Evolutionary conservation across 2,797 vertebrate genomes (phyloP), one percentile per base, ranked within the genome.

Genomic region (Pteropus rufus): DNA sequence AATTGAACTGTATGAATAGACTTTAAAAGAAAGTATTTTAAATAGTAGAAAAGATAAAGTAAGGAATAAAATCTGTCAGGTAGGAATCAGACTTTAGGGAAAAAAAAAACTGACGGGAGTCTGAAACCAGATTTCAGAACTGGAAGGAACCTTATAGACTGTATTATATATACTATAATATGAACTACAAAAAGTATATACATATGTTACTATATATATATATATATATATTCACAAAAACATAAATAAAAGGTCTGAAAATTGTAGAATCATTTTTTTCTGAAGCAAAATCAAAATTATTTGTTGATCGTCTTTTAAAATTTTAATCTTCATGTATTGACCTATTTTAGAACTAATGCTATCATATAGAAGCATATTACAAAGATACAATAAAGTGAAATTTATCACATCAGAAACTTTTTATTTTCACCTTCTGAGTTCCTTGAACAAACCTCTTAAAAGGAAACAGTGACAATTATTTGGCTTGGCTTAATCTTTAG

Each of bases 401-500:
- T 58, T 76, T 79, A 69, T 62, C 16, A 49, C 77, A 69, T 62
- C 16, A 49, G 41, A 87, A 81, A 91, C 0, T 49, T 70, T 94
- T 52, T 94, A 46, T 86, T 70, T 46, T 75, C 58, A 39, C 19
- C 21, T 75, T 79, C 14, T 34, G 23, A 81, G 21, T 73, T 52
- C 6, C 60, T 77, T 65, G 65, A 73, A 56, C 60, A 64, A 62
- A 44, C 9, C n/a, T 31, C 18, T 95, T 94, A 54, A 79, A 69
- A 80, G 31, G 60, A 70, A 85, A 49, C 62, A 62, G 8, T 58
- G 21, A n/a, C 1, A 62, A 31, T 72, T 18, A 64, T 73, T 52
- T 92, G 49, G 29, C 11, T 96, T 91, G n/a, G 64, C 36, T 89
- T 94, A 58, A 34, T 65, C 29, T 93, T 91, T 69, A 70, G 72